Conservation (phyloP, 1,140 invertebrate species). For the Conus ventricosus region DNA sequence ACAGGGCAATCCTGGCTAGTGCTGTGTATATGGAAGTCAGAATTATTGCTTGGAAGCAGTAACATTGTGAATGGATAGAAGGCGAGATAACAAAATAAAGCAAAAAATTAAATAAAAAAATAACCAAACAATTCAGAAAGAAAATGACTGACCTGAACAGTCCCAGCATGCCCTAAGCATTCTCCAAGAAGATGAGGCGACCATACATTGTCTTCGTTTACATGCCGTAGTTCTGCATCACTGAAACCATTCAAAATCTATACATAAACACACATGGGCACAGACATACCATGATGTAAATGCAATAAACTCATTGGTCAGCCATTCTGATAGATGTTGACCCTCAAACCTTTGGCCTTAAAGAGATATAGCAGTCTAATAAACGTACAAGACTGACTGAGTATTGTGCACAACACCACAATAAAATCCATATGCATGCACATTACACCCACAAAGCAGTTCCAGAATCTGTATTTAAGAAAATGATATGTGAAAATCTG, state of each 20-base stretch:
- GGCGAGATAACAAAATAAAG: not conserved
- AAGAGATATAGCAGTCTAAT: too few species aligned
- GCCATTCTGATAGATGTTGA: too few species aligned
- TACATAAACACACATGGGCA: not conserved
- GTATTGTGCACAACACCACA: too few species aligned
- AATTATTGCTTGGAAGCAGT: not conserved
- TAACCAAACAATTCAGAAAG: not conserved
- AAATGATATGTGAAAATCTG: too few species aligned
- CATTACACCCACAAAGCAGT: too few species aligned
- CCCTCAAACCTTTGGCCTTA: too few species aligned
- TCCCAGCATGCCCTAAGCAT: conserved; percentile 32
- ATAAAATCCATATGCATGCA: too few species aligned
- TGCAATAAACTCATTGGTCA: too few species aligned
- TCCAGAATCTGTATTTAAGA: too few species aligned
- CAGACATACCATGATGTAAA: not conserved
- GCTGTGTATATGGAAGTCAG: not conserved
- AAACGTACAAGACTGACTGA: too few species aligned
- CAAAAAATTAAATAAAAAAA: not conserved
- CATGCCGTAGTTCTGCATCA: not conserved
- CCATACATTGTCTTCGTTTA: conserved; percentile 14
- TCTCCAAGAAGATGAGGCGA: conserved; percentile 22
- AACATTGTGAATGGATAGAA: not conserved
- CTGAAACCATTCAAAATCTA: not conserved
- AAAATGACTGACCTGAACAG: conserved; percentile 16
- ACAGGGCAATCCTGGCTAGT: not conserved